Conservation (phyloP, 2,113 vertebrate species). For the Lipotes vexillifer region DNA sequence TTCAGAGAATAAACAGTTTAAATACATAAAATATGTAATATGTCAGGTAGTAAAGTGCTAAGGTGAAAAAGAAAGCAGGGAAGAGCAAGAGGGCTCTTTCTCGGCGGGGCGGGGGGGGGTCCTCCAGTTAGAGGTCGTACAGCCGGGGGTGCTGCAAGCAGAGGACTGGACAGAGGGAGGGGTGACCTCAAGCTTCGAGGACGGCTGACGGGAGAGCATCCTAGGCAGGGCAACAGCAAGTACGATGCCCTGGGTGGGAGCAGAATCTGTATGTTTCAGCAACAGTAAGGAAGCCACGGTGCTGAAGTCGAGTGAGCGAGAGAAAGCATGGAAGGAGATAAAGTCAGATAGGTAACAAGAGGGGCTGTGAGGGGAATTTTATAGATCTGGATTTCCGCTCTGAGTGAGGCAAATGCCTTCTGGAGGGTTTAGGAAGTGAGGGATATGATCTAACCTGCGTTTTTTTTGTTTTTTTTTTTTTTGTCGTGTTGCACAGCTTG, state of each 20-base stretch:
- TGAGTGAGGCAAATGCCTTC: neutral
- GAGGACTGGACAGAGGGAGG: neutral
- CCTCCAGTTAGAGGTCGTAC: neutral
- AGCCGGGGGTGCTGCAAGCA: neutral
- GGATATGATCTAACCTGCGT: neutral
- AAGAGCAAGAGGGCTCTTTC: neutral
- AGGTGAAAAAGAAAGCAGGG: neutral
- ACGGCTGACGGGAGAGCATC: neutral
- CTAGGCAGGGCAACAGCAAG: neutral
- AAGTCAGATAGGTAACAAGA: neutral
- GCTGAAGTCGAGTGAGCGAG: neutral
- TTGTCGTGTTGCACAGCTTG: accelerated
- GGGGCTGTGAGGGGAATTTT: neutral
- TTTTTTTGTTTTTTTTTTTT: no score
- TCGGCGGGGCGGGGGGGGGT: no score
- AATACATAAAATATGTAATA: neutral
- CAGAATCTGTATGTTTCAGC: neutral
- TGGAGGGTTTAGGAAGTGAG: neutral
- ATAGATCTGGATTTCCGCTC: neutral
- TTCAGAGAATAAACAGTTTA: neutral
- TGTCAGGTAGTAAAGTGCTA: neutral
- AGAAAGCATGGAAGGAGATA: neutral
- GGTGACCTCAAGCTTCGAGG: neutral
- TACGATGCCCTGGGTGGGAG: neutral
- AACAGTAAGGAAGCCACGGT: neutral